Base-by-base conservation (phyloP, 2,797 vertebrate genomes). In the Buphagus erythrorhynchus region DNA sequence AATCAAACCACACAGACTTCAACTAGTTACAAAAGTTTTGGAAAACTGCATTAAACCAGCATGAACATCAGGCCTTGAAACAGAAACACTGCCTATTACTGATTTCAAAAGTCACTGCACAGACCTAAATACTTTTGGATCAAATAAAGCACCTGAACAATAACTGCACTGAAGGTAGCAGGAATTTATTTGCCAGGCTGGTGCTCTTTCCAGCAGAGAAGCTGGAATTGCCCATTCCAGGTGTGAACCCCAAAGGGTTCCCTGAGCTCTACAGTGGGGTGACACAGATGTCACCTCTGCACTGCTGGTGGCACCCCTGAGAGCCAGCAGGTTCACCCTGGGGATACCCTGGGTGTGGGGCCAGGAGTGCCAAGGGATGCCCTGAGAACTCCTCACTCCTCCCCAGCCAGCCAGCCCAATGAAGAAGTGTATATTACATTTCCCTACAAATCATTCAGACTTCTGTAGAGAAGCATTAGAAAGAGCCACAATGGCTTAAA, bases 1-100 rank as follows among this genome's bases (percentile, higher is more conserved):
- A 77, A 86, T 58, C 67, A 85, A 90, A 90, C 74, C 38, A 59
- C 79, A 52, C 18, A 88, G 80, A 45, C 59, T 79, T 92, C 83
- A 85, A 84, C 66, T 11, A 48, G 36, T 26, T 77, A 58, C 72
- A 94, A 66, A 49, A 69, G 58, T 81, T 92, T 68, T 25, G 22
- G 66, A 86, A 92, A 86, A 58, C 19, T 78, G 29, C 80, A 35
- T 62, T 42, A 66, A 75, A 33, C 63, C 58, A 26, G 26, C 48
- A 43, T 3, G 16, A 76, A 28, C 43, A 49, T 67, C 66, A 55
- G 38, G 51, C 80, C 58, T 88, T 57, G 40, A 46, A 90, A 84
- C 29, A 90, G 59, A 58, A 46, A 29, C 29, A 9, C 18, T 19
- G 21, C n/a, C 12, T 31, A 4, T 7, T 52, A 16, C 28, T 69